Evolutionary conservation across 2,113 vertebrate species (phyloP), one percentile per base, ranked within the genome.

Genomic region (Lasiurus borealis): DNA sequence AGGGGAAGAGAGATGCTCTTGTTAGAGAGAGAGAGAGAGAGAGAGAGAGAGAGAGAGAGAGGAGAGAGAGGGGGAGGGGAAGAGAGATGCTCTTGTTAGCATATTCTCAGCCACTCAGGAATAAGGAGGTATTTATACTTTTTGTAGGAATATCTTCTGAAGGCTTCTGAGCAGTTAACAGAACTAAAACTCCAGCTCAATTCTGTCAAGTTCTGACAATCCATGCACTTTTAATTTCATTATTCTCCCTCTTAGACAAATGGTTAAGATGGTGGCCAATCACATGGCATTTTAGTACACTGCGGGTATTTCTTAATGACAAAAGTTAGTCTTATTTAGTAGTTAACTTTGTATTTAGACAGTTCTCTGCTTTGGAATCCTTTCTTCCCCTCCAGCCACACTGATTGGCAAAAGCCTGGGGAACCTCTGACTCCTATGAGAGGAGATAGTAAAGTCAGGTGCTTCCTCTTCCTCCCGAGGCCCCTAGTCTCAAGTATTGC

Each of bases 281-380:
- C 36, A 83, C 12, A 3, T 77, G 64, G 25, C 34, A 75, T 88
- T 62, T 54, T 62, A 91, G 78, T 54, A 54, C 8, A 18, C 29
- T 21, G 8, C 44, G 16, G 16, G 15, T 82, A 69, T 68, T 89
- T 64, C n/a, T 64, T 83, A 95, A 88, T 81, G 34, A 57, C 44
- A n/a, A 16, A 73, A 86, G 44, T 73, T 82, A 48, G 15, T 34
- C 44, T 64, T 93, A n/a, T 59, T 71, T 90, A 69, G 75, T 85
- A 46, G 40, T 77, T 95, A 27, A 7, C 46, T 87, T 87, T 87
- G 21, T 75, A 2, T 83, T 92, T 86, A 87, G 62, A 73, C 36
- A 8, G 0, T 92, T 71, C 81, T 87, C 9, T 25, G 69, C 85
- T 95, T 78, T 73, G 25, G 76, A 75, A 68, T 54, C 36, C 27